These are phyloP conservation scores for Gasterosteus nipponicus DNA, from an alignment of 2,113 vertebrate species.

Conservation along the genomic window DNA sequence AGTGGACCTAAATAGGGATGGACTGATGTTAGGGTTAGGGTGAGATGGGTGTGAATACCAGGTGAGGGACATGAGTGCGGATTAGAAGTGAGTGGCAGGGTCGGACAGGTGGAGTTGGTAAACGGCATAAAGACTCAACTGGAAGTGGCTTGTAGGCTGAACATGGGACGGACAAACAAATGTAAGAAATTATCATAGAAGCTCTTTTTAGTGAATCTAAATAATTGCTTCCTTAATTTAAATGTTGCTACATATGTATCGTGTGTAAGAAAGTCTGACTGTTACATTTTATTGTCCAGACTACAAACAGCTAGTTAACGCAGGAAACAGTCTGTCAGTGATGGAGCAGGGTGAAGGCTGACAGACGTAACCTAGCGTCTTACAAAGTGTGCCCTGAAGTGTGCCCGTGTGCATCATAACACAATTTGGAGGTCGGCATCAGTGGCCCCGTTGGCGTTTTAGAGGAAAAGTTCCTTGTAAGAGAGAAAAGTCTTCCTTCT, in stretches of 20 bases:
- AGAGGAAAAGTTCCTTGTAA: slow-evolving; percentile 10
- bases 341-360: not conserved
- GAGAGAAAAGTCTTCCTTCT: slow-evolving; percentile 7
- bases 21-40: too few relatives aligned
- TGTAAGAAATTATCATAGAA: too few relatives aligned
- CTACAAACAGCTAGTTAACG: not conserved
- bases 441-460: slow-evolving; percentile 1
- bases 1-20: too few relatives aligned
- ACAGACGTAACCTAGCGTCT: not conserved
- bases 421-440: not conserved
- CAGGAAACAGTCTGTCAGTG: too few relatives aligned
- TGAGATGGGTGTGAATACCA: too few relatives aligned
- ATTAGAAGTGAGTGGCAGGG: too few relatives aligned
- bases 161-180: too few relatives aligned
- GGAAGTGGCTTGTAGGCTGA: too few relatives aligned
- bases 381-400: not conserved
- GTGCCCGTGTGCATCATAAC: slow-evolving; percentile 26
- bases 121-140: too few relatives aligned
- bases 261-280: not conserved
- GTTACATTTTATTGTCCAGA: not conserved
- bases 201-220: not conserved
- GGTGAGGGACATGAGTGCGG: too few relatives aligned
- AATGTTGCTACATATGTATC: not conserved
- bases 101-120: too few relatives aligned
- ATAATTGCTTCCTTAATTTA: not conserved